These are phyloP conservation scores for Drosophila novamexicana DNA, from an alignment of 1,140 invertebrate species.

Conservation along the genomic window DNA sequence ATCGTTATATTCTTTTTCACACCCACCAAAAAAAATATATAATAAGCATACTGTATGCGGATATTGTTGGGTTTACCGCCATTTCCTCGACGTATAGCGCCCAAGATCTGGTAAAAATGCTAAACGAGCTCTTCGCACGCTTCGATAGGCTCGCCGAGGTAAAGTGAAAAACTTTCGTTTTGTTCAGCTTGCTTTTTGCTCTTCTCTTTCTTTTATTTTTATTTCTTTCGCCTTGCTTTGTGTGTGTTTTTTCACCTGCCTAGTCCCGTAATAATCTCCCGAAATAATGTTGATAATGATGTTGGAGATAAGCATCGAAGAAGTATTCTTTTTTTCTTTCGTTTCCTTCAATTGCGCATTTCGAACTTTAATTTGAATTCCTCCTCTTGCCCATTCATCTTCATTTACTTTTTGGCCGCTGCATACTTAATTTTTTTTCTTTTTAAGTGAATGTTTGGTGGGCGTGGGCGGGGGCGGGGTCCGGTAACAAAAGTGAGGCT, in stretches of 20 bases:
- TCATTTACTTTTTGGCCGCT: background rate
- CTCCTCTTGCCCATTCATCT: conserved; percentile 8
- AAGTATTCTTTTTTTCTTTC: conserved; percentile 23
- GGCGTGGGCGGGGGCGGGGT: background rate
- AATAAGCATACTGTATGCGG: conserved; percentile 92
- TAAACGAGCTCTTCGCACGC: conserved; percentile 96
- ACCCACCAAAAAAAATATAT: conserved; percentile 27
- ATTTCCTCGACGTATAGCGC: conserved; percentile 97
- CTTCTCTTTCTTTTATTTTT: conserved; percentile 27
- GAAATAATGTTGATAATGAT: conserved; percentile 58
- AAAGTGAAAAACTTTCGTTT: conserved; percentile 68
- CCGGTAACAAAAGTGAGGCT: conserved; percentile 59
- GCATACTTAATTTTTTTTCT: conserved; percentile 13
- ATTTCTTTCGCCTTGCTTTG: background rate
- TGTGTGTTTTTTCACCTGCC: conserved; percentile 52
- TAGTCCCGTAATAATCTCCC: conserved; percentile 27
- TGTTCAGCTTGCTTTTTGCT: conserved; percentile 20
- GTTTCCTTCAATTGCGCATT: conserved; percentile 35
- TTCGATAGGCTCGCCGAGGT: conserved; percentile 96
- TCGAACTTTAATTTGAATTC: conserved; percentile 54
- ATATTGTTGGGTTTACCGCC: conserved; percentile 97
- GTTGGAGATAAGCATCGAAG: conserved; percentile 50
- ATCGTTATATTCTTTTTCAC: conserved; percentile 41
- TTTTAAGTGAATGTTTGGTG: background rate
- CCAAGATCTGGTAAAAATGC: conserved; percentile 95